phyloP scores from a whole-genome alignment of 1,140 invertebrate genomes.

The Chrysomallon squamiferum region DNA sequence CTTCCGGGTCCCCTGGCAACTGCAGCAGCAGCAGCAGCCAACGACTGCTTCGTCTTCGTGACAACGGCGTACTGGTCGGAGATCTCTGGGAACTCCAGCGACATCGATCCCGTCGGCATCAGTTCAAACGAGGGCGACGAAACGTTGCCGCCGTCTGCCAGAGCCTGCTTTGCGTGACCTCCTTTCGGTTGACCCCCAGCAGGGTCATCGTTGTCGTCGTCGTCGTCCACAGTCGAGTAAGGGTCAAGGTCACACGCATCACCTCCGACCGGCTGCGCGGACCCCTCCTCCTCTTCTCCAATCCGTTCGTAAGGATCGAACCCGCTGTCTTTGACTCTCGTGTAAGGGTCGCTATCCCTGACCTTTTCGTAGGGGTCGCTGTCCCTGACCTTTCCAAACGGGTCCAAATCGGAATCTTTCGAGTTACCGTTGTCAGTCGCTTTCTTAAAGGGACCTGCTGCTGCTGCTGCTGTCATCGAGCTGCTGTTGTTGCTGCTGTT shows the following conservation, averaged over 20 bases:
- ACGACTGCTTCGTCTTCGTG: slow-evolving; percentile 5
- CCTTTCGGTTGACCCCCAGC: slow-evolving; percentile 3
- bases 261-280: background rate
- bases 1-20: background rate
- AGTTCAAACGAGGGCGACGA: background rate
- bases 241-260: slow-evolving; percentile 9
- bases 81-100: background rate
- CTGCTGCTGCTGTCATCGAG: too few relatives aligned
- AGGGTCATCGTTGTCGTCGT: slow-evolving; percentile 22
- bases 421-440: background rate
- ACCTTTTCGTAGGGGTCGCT: slow-evolving; percentile 17
- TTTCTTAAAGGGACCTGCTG: too few relatives aligned
- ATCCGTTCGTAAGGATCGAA: slow-evolving; percentile 20
- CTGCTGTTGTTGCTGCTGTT: background rate
- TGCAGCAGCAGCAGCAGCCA: background rate
- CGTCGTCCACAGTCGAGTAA: slow-evolving; percentile 29
- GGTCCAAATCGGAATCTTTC: slow-evolving; percentile 11
- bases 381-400: slow-evolving; percentile 28
- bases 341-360: slow-evolving; percentile 36
- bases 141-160: background rate
- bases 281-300: slow-evolving; percentile 11
- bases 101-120: background rate
- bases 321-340: slow-evolving; percentile 32
- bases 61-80: slow-evolving; percentile 30
- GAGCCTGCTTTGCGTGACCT: background rate